Evolutionary conservation across 2,113 vertebrate genomes (phyloP), one percentile per base, ranked within the genome.

Genomic region (Tiliqua scincoides): DNA sequence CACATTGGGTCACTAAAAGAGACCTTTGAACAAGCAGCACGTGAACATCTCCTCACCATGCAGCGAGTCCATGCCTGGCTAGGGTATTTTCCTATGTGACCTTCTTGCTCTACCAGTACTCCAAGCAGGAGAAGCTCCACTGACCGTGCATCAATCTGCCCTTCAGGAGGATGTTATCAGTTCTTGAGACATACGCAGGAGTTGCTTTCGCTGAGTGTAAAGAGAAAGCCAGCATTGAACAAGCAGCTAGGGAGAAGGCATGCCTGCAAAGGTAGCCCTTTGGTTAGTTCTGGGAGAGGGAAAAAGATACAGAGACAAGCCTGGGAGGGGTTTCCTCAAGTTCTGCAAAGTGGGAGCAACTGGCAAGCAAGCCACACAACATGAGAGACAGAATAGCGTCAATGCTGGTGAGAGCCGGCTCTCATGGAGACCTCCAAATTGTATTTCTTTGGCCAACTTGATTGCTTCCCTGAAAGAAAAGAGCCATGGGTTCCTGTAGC

Each of bases 121-220:
- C 8, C 25, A 54, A 30, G 68, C 54, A 72, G 8, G 40, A 52
- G n/a, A 8, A 4, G 37, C 10, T 30, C 3, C 40, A 3, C 15
- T 4, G 14, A 52, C 9, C 40, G 37, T 40, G 7, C 68, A 20
- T 20, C 11, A 27, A 23, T 57, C 27, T 48, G 30, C 71, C 61
- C 72, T 63, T 11, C 37, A 2, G 65, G 71, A 23, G 35, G 57
- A 48, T 14, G 27, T 15, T 6, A 21, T 72, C 70, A 70, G 32
- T 59, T 32, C 71, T 82, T 59, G 61, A 87, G 74, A 63, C 74
- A 52, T n/a, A n/a, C 80, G 83, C 80, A 71, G 63, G 40, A 62
- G 25, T 18, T 57, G 63, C 54, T 8, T 77, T 83, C n/a, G 79
- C 86, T 20, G 62, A 43, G 23, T 25, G 37, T 1, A 23, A 30